phyloP scores from a whole-genome alignment of 2,113 vertebrate species.

The Muscicapa adusta region DNA sequence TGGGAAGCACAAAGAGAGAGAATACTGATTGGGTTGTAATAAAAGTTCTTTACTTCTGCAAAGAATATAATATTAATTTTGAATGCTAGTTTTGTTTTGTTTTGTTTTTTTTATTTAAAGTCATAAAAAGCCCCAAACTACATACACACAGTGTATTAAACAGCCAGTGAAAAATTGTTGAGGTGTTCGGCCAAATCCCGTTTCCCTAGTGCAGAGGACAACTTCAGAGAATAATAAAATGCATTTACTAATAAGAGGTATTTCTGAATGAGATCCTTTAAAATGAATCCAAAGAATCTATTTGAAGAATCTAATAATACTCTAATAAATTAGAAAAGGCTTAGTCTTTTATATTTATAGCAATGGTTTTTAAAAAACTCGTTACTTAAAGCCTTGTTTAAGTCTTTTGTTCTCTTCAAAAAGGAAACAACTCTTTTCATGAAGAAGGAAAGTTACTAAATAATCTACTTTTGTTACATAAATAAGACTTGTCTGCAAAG shows the following conservation, averaged over 20 bases:
- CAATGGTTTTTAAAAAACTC: accelerated
- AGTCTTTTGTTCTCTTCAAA: background rate
- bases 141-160: background rate
- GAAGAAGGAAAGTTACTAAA: background rate
- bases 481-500: background rate
- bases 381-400: background rate
- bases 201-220: background rate
- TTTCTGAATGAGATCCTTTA: background rate
- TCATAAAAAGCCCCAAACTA: background rate
- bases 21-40: background rate
- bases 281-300: background rate
- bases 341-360: background rate
- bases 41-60: background rate
- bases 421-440: background rate
- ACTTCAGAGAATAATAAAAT: background rate
- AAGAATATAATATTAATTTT: background rate
- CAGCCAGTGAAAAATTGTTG: background rate
- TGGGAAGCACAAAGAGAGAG: background rate
- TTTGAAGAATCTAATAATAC: background rate
- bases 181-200: background rate
- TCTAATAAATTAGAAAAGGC: background rate
- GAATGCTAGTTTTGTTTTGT: background rate
- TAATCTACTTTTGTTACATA: background rate
- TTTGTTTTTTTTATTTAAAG: background rate
- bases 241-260: background rate